Evolutionary conservation across 2,888 invertebrate species (phyloP).

Genomic region (Neria commutata): DNA sequence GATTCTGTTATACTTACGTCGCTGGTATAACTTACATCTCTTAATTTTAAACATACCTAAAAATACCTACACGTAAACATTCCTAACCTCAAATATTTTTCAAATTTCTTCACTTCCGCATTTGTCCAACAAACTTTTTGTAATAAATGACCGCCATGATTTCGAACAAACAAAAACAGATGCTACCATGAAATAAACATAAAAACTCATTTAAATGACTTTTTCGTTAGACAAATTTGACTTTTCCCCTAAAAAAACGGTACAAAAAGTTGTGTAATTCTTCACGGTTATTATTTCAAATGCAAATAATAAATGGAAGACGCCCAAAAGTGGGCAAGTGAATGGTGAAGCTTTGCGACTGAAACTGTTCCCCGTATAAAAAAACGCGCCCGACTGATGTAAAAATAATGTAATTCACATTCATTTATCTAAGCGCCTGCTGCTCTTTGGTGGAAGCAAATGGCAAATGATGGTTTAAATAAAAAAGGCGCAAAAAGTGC

Average conservation of each 20-base stretch:
- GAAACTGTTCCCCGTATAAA: background rate
- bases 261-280: background rate
- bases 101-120: too few relatives aligned
- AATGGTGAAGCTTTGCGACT: too few relatives aligned
- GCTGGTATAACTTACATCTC: too few relatives aligned
- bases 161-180: slow-evolving; percentile 35
- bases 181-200: slow-evolving; percentile 52
- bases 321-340: background rate
- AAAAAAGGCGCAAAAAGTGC: too few relatives aligned
- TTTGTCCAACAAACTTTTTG: too few relatives aligned
- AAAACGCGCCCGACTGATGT: background rate
- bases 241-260: slow-evolving; percentile 21
- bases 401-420: slow-evolving; percentile 35
- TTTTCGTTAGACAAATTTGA: slow-evolving; percentile 7
- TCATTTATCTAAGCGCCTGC: slow-evolving; percentile 49
- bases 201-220: slow-evolving; percentile 49
- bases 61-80: too few relatives aligned
- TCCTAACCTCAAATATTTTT: too few relatives aligned
- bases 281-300: background rate
- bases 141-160: background rate
- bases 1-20: too few relatives aligned
- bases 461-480: background rate
- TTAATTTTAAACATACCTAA: too few relatives aligned
- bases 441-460: slow-evolving; percentile 38
- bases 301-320: background rate